Evolutionary conservation across 2,113 vertebrate genomes (phyloP).

Genomic region (Caranx melampygus): DNA sequence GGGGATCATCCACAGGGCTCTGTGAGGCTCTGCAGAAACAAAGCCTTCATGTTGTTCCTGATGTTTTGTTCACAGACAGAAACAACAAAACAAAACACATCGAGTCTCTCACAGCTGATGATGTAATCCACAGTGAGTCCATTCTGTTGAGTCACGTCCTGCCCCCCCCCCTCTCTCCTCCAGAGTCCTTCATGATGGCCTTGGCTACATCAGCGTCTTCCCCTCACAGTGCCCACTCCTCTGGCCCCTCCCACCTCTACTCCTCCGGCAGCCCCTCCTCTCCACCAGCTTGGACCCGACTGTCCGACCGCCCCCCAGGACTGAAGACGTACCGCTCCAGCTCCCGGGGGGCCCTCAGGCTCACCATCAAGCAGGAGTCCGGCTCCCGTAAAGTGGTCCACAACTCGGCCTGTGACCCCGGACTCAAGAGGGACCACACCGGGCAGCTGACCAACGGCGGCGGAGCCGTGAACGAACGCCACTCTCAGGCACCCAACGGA

Average conservation of each 20-base stretch:
- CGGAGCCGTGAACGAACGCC: constrained; percentile 39
- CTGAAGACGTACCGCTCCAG: constrained; percentile 86
- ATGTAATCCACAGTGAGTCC: background rate
- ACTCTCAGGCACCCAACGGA: constrained; percentile 41
- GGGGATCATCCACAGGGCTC: background rate
- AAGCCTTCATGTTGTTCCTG: background rate
- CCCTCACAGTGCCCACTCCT: constrained; percentile 33
- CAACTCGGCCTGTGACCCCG: constrained; percentile 78
- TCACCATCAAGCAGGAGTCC: constrained; percentile 87
- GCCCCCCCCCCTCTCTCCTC: constrained; percentile 4
- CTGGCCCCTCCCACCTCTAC: constrained; percentile 28
- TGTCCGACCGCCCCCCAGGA: constrained; percentile 82
- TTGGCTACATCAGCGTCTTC: constrained; percentile 69
- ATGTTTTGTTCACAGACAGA: background rate
- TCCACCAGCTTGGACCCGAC: constrained; percentile 77
- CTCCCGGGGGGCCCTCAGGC: constrained; percentile 82
- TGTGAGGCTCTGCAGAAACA: background rate
- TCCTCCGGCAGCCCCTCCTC: constrained; percentile 72
- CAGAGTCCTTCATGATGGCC: constrained; percentile 81
- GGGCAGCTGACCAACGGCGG: constrained; percentile 80
- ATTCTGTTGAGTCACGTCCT: no score
- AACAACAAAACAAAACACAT: no score
- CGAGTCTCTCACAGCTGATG: no score
- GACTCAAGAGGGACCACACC: constrained; percentile 75
- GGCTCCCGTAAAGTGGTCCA: constrained; percentile 85